These are phyloP conservation scores for Amphipyra tragopoginis DNA, from an alignment of 2,888 invertebrate species.

Conservation along the genomic window DNA sequence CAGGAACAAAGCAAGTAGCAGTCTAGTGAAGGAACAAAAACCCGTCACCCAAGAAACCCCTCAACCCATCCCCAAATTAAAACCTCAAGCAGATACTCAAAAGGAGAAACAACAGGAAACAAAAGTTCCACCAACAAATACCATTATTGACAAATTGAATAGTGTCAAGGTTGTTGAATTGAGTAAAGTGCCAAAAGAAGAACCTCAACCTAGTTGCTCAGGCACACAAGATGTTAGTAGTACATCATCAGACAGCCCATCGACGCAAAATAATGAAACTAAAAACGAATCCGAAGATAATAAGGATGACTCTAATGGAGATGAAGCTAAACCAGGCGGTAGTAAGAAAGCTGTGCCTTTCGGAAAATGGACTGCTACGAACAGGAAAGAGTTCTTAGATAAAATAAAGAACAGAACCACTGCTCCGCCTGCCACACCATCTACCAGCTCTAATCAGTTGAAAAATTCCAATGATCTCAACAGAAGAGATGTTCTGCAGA, in stretches of 20 bases:
- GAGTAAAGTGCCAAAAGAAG: slow-evolving; percentile 38
- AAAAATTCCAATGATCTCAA: slow-evolving; percentile 86
- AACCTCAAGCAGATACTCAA: neutral
- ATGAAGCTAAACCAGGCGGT: slow-evolving; percentile 67
- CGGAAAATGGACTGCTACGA: slow-evolving; percentile 86
- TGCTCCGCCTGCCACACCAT: slow-evolving; percentile 54
- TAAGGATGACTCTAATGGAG: slow-evolving; percentile 27
- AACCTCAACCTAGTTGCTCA: slow-evolving; percentile 28
- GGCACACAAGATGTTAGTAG: slow-evolving; percentile 40
- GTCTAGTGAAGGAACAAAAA: slow-evolving; percentile 21
- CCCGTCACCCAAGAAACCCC: neutral
- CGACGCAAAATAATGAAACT: slow-evolving; percentile 23
- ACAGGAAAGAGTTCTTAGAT: slow-evolving; percentile 83
- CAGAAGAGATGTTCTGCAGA: slow-evolving; percentile 83
- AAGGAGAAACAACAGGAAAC: slow-evolving; percentile 18
- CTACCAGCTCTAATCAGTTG: slow-evolving; percentile 78
- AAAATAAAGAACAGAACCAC: slow-evolving; percentile 82
- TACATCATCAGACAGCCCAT: slow-evolving; percentile 35
- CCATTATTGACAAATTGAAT: slow-evolving; percentile 13
- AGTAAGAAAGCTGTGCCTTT: slow-evolving; percentile 84
- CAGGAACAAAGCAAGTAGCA: slow-evolving; percentile 6
- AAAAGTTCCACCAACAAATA: slow-evolving; percentile 17
- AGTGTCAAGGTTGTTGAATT: slow-evolving; percentile 22
- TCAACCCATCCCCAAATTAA: slow-evolving; percentile 10
- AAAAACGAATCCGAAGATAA: slow-evolving; percentile 43